Evolutionary conservation across 2,797 vertebrate genomes (phyloP).

Genomic region (Yasuhikotakia modesta): DNA sequence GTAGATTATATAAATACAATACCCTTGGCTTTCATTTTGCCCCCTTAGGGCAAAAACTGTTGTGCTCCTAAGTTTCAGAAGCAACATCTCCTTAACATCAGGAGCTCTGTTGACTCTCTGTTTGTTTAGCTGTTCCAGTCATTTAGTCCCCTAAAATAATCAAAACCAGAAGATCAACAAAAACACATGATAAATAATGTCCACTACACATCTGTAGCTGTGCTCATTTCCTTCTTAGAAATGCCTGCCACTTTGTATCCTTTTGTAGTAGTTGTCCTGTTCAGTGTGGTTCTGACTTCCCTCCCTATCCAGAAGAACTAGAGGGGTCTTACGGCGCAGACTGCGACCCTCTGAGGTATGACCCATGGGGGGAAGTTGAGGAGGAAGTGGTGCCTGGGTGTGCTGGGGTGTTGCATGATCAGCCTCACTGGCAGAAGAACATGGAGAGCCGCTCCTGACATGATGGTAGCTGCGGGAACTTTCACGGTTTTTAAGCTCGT

Average conservation of each 20-base stretch:
- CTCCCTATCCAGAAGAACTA: constrained; percentile 69
- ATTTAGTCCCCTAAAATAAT: constrained; percentile 28
- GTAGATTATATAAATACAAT: constrained; percentile 44
- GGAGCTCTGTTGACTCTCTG: constrained; percentile 8
- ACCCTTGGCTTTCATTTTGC: constrained; percentile 27
- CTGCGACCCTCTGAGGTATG: constrained; percentile 71
- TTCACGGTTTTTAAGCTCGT: constrained; percentile 80
- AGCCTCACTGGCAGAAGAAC: constrained; percentile 74
- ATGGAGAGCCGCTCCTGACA: constrained; percentile 75
- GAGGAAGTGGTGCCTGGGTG: constrained; percentile 47
- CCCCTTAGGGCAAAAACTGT: constrained; percentile 16
- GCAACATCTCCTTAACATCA: constrained; percentile 25
- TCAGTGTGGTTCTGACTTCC: constrained; percentile 65
- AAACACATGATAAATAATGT: constrained; percentile 55
- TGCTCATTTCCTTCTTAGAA: constrained; percentile 81
- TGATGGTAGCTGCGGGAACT: constrained; percentile 78
- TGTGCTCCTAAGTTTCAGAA: constrained; percentile 50
- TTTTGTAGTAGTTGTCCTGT: constrained; percentile 75
- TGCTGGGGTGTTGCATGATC: constrained; percentile 67
- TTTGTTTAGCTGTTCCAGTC: neutral
- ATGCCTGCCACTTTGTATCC: constrained; percentile 74
- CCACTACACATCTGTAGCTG: constrained; percentile 38
- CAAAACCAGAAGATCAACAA: constrained; percentile 25
- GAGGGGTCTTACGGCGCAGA: constrained; percentile 81
- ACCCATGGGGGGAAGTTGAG: constrained; percentile 60